Evolutionary conservation across 2,797 vertebrate genomes (phyloP).

Genomic region (Hapalemur alaotrensis): DNA sequence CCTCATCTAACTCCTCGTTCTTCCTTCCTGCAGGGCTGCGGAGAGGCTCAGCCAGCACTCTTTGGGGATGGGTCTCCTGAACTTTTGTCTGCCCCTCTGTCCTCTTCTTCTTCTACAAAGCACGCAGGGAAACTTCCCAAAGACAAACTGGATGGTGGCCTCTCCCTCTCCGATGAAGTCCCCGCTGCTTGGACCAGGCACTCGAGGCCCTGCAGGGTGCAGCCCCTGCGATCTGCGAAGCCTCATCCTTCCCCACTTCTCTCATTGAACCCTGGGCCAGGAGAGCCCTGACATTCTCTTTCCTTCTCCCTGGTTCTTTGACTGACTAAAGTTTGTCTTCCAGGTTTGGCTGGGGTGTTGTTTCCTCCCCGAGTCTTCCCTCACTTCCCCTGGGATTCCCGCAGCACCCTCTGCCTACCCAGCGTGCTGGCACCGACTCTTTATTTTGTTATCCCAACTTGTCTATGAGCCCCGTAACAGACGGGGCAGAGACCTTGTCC

Average conservation of each 20-base stretch:
- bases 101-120: neutral
- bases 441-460: neutral
- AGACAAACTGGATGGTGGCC: neutral
- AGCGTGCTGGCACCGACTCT: neutral
- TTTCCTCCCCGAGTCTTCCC: neutral
- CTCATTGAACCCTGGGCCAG: neutral
- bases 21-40: neutral
- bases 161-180: neutral
- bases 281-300: neutral
- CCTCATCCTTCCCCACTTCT: neutral
- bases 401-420: neutral
- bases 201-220: neutral
- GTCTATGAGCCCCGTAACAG: fast-evolving
- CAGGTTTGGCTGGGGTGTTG: neutral
- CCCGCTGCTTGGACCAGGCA: neutral
- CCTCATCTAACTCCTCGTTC: neutral
- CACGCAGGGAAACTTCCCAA: neutral
- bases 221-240: neutral
- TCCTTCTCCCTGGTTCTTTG: neutral
- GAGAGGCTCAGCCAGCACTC: neutral
- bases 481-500: neutral
- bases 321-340: neutral
- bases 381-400: neutral
- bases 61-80: neutral
- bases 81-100: neutral